Evolutionary conservation across 2,113 vertebrate species (phyloP).

Genomic region (Poicephalus meyeri): DNA sequence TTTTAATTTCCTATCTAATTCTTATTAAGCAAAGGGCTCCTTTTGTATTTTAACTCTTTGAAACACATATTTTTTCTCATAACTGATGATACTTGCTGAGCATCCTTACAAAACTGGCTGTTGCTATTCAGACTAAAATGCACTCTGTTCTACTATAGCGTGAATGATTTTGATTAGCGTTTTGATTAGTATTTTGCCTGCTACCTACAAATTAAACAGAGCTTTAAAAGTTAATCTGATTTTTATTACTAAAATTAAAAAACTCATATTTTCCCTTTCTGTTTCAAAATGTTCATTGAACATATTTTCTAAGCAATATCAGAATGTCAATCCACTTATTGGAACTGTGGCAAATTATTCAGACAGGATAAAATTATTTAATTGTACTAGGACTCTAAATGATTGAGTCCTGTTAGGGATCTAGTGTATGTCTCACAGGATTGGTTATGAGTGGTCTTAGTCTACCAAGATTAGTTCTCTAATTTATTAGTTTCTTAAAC

Average conservation of each 20-base stretch:
- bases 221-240: neutral
- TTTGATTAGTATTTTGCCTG: neutral
- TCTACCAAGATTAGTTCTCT: neutral
- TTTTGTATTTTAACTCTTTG: neutral
- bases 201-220: neutral
- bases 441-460: neutral
- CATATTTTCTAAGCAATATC: neutral
- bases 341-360: neutral
- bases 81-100: neutral
- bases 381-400: neutral
- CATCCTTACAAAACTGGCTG: neutral
- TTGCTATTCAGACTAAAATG: neutral
- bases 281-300: neutral
- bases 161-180: neutral
- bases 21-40: neutral
- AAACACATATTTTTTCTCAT: neutral
- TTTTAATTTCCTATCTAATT: neutral
- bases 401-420: neutral
- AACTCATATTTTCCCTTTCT: neutral
- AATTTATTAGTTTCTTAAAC: neutral
- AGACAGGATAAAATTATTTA: neutral
- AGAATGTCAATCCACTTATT: neutral
- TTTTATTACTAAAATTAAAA: neutral
- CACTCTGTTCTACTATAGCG: neutral
- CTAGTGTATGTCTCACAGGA: neutral